Base-by-base conservation (phyloP, 2,888 invertebrate genomes). In the Diaphora mendica region DNA sequence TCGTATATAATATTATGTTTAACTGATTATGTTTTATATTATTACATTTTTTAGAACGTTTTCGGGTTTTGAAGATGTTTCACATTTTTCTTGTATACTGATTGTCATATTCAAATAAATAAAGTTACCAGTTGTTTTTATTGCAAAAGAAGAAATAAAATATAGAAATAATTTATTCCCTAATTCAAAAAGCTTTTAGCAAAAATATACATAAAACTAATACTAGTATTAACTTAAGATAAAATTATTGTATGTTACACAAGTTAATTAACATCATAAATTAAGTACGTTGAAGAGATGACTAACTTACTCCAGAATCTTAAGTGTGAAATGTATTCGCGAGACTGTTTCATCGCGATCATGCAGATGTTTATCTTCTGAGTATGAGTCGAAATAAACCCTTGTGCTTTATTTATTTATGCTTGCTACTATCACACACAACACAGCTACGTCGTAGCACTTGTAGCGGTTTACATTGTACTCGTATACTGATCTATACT, bases 301-400 rank as follows among this genome's bases (percentile, higher is more conserved):
- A 42, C 42, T 26, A 67, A 68, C 68, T 64, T 64, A 26, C 26
- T 26, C 17, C 15, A 55, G 20, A n/a, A 39, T 65, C 65, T 66
- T 68, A 51, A 33, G 55, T 65, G 30, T 39, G 55, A 62, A 59
- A 51, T 72, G 64, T 33, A n/a, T n/a, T 64, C 17, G 42, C 33
- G 39, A 72, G 59, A 59, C 68, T 70, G 64, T 66, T 74, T 70
- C 26, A 70, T 69, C 33, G 39, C 68, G 67, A 59, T 70, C 67
- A 42, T 35, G 26, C 33, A 70, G 39, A 65, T 66, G 76, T 74
- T 76, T 76, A 71, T 74, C n/a, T 76, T 71, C 51, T 69, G 55
- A 64, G 64, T 64, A 35, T 68, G 68, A 71, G 55, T 42, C 55
- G 8, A 72, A 72, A 48, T 72, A 72, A 72, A 68, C 62, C 48